Evolutionary conservation across 2,888 invertebrate species (phyloP).

Genomic region (Tenthredo scrophulariae): DNA sequence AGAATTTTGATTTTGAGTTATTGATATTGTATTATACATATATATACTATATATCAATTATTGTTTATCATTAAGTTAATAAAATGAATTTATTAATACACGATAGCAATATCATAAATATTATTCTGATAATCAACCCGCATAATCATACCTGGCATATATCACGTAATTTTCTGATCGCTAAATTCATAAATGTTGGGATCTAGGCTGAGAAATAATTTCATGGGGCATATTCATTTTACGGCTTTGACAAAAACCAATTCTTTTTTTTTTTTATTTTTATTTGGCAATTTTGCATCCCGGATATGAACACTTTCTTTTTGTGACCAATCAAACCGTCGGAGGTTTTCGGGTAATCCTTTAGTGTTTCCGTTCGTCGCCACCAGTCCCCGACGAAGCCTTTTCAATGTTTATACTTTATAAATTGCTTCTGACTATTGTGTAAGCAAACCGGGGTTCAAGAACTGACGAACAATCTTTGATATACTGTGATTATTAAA

Average conservation of each 20-base stretch:
- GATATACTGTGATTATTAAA: background rate
- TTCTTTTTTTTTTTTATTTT: too few species aligned
- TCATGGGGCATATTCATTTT: background rate
- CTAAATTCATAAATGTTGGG: too few species aligned
- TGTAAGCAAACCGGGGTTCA: background rate
- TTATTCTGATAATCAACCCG: slow-evolving; percentile 51
- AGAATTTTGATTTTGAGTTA: background rate
- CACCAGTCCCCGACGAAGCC: background rate
- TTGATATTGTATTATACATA: too few species aligned
- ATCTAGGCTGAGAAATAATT: background rate
- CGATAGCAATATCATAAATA: slow-evolving; percentile 51
- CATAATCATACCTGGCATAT: background rate
- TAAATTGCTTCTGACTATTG: background rate
- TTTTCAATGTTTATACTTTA: background rate
- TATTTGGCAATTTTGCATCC: too few species aligned
- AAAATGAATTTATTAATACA: slow-evolving; percentile 44
- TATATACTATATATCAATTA: slow-evolving; percentile 8
- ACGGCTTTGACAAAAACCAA: too few species aligned
- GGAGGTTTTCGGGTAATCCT: background rate
- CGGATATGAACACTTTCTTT: too few species aligned
- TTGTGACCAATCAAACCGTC: background rate
- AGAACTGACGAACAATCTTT: background rate
- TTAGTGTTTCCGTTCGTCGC: background rate
- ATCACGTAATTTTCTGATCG: background rate
- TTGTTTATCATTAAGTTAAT: slow-evolving; percentile 31